Conservation (phyloP, 2,888 invertebrate genomes). For the Elgonia sp. region DNA sequence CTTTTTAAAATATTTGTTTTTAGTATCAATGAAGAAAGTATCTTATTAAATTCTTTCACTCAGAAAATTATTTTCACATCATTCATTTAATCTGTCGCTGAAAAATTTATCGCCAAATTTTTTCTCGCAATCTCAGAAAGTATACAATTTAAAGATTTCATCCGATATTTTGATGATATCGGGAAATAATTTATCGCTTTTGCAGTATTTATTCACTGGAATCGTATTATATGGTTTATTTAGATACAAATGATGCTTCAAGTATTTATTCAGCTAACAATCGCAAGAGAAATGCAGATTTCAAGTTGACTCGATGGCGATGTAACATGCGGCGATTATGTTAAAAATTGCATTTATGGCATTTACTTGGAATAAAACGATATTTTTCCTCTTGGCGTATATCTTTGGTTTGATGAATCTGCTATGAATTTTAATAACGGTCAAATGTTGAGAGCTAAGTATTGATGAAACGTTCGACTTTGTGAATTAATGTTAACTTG, state of each 20-base stretch:
- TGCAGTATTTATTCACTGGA: conserved; percentile 58
- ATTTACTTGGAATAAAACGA: no score
- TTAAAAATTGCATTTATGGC: conserved; percentile 23
- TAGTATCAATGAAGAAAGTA: no score
- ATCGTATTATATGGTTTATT: conserved; percentile 58
- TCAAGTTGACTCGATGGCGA: conserved; percentile 53
- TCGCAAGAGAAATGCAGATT: conserved; percentile 49
- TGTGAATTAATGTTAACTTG: no score
- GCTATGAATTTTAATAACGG: no score
- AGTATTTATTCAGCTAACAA: conserved; percentile 64
- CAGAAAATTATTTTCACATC: conserved; percentile 1
- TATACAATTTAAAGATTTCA: conserved; percentile 57
- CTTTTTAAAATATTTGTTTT: no score
- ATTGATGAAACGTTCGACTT: no score
- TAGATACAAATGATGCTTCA: conserved; percentile 56
- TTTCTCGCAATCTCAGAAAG: conserved; percentile 17
- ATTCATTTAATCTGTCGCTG: neutral
- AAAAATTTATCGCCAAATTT: conserved; percentile 50
- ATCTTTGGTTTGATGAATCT: no score
- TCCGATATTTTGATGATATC: conserved; percentile 71
- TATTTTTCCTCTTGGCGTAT: no score
- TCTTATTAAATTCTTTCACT: conserved; percentile 2
- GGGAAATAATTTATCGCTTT: conserved; percentile 64
- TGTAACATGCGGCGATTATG: conserved; percentile 41
- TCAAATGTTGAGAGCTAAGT: no score